These are phyloP conservation scores for Cladorhizidae sp. DNA, from an alignment of 37 sponge, comb jelly and placozoan genomes.

Conservation along the genomic window DNA sequence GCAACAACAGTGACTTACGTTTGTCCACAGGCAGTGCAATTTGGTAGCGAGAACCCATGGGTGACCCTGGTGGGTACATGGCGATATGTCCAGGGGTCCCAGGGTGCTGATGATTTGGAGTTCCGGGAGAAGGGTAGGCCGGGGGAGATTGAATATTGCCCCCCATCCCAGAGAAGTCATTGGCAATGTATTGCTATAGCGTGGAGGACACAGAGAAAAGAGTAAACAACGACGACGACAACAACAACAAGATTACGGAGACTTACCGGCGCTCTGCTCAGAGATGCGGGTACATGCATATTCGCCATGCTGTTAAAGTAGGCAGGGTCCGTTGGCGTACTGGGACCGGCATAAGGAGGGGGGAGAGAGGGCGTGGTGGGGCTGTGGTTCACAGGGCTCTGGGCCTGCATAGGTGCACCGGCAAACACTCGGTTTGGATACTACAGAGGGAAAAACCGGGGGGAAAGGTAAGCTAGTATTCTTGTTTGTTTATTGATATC, in stretches of 20 bases:
- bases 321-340: conserved; percentile 43
- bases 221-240: no score
- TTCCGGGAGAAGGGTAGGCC: conserved; percentile 18
- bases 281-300: conserved; percentile 25
- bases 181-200: conserved; percentile 18
- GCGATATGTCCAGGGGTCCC: conserved; percentile 2
- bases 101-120: not conserved
- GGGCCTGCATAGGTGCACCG: conserved; percentile 19
- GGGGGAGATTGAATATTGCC: conserved; percentile 38
- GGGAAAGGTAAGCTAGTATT: not conserved
- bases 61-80: conserved; percentile 8
- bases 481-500: no score
- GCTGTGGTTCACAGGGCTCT: conserved; percentile 34
- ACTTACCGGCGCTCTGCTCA: conserved; percentile 2
- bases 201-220: not conserved
- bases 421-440: conserved; percentile 6
- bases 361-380: conserved; percentile 57
- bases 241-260: not conserved
- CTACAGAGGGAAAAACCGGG: not conserved
- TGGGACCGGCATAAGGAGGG: conserved; percentile 37
- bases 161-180: conserved; percentile 1
- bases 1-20: no score
- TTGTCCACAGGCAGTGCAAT: not conserved
- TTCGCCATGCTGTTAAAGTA: conserved; percentile 41
- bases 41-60: not conserved